phyloP scores from a whole-genome alignment of 2,113 vertebrate species.

The Rhinolophus ferrumequinum region DNA sequence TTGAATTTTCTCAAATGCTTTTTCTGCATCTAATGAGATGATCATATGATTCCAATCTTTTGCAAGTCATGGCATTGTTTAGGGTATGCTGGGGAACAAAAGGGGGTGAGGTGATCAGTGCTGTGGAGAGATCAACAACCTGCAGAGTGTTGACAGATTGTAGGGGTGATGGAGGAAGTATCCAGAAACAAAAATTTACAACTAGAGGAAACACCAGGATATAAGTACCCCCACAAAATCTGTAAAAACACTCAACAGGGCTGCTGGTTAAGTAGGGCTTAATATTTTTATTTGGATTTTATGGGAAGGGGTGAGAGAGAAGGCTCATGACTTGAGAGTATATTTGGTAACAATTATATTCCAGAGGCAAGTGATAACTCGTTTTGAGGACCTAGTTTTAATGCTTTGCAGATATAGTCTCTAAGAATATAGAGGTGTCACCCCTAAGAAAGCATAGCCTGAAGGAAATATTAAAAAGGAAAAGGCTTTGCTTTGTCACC shows the following conservation, averaged over 20 bases:
- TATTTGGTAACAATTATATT: not conserved
- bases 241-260: not conserved
- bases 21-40: not conserved
- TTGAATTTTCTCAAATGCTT: not conserved
- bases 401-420: not conserved
- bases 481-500: not conserved
- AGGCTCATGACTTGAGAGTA: not conserved
- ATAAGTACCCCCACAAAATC: not conserved
- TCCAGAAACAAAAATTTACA: not conserved
- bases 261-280: not conserved
- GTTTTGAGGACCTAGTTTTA: not conserved
- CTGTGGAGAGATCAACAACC: not conserved
- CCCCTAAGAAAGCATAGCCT: not conserved
- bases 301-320: not conserved
- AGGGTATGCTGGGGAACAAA: not conserved
- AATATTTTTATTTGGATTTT: not conserved
- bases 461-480: constrained; percentile 29
- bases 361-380: not conserved
- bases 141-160: not conserved
- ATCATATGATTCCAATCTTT: not conserved
- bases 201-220: not conserved
- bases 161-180: not conserved
- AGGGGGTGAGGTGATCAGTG: not conserved
- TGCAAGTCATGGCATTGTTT: not conserved
- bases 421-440: not conserved